Percentiles rank a stretch among this genome's conserved stretches.
Conservation (phyloP, 2,113 vertebrate genomes). For the Carassius auratus region DNA sequence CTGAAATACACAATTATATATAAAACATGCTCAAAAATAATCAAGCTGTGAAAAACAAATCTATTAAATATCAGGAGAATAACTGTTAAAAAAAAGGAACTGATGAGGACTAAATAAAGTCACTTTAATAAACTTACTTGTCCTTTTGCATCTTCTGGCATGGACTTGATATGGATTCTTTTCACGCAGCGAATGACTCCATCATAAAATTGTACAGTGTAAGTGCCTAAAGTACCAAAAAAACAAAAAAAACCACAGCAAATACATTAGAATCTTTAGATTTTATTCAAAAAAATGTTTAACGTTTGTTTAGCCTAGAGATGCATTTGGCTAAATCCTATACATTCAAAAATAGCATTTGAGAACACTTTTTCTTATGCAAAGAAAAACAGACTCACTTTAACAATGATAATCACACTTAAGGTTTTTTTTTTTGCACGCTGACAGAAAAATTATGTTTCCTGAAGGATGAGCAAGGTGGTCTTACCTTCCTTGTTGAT, state of each 20-base stretch:
- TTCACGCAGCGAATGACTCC: constrained; percentile 90
- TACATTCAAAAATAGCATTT: not conserved
- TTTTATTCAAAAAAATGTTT: not conserved
- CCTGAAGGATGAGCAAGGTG: not conserved
- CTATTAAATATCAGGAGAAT: not conserved
- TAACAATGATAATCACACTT: not conserved
- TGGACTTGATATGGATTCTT: constrained; percentile 90
- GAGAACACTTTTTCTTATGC: not conserved
- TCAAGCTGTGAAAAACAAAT: not conserved
- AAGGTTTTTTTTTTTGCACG: not conserved
- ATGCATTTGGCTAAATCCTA: not conserved
- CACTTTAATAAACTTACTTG: constrained; percentile 78
- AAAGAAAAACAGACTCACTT: not conserved
- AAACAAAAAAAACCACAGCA: constrained; percentile 13
- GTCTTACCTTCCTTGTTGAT: constrained; percentile 88
- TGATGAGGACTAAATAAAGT: not conserved
- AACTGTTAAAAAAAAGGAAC: not conserved
- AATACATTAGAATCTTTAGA: not conserved
- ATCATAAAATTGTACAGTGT: constrained; percentile 91
- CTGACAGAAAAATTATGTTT: not conserved
- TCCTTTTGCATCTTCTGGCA: constrained; percentile 91
- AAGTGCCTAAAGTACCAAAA: constrained; percentile 78
- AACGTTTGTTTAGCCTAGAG: not conserved
- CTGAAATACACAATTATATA: not conserved
- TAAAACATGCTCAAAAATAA: not conserved